Percentiles rank a stretch among this genome's conserved stretches.
These are phyloP conservation scores for Nomada ferruginata DNA, from an alignment of 2,888 invertebrate species.

Conservation along the genomic window DNA sequence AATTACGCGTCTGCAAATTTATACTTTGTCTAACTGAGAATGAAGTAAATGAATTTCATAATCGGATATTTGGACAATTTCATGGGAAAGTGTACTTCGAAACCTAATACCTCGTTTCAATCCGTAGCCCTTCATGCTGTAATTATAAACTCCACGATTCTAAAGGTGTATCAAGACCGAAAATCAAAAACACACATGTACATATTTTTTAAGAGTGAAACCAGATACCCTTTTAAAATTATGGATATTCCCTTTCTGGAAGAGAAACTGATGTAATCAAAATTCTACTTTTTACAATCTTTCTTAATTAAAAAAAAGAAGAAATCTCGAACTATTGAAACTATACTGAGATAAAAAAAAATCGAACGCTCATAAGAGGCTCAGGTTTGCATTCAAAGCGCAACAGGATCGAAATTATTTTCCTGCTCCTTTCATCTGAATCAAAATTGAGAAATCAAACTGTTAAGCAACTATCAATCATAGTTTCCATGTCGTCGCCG, in stretches of 20 bases:
- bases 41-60: neutral
- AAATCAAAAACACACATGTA: conserved; percentile 24
- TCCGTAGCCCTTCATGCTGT: neutral
- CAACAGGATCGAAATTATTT: neutral
- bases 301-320: neutral
- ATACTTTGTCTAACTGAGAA: neutral
- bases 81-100: no score
- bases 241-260: conserved; percentile 6
- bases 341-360: neutral
- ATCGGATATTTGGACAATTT: neutral
- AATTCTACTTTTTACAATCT: neutral
- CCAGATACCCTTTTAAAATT: conserved; percentile 37
- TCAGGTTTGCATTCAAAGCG: neutral
- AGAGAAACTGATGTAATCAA: neutral
- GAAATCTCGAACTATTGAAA: neutral
- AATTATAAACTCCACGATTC: conserved; percentile 21
- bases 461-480: neutral
- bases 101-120: neutral
- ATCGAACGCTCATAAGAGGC: no score
- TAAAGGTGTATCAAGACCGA: conserved; percentile 17
- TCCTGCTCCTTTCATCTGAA: neutral
- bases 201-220: conserved; percentile 23
- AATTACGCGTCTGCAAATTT: neutral
- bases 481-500: conserved; percentile 10
- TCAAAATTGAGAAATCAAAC: conserved; percentile 8